phyloP scores from a whole-genome alignment of 2,113 vertebrate species.

The Apteryx mantelli region DNA sequence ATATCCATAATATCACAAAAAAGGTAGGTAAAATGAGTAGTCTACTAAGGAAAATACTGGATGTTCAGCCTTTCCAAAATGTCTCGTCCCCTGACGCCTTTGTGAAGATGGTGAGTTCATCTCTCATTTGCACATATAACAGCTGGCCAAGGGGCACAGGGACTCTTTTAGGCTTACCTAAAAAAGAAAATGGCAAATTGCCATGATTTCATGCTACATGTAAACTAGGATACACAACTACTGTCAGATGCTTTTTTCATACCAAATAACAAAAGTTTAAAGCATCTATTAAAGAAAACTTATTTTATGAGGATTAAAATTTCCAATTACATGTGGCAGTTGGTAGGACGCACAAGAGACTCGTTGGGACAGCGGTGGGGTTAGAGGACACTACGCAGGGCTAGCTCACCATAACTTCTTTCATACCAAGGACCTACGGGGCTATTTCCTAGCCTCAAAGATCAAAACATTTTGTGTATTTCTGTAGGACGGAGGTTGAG shows the following conservation, averaged over 20 bases:
- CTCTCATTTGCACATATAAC: neutral
- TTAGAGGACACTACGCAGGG: no score
- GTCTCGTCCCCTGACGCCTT: rapidly evolving
- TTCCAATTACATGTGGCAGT: rapidly evolving
- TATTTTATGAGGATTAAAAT: neutral
- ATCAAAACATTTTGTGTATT: neutral
- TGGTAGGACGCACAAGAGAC: rapidly evolving
- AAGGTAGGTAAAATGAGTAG: no score
- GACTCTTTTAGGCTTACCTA: neutral
- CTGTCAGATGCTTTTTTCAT: rapidly evolving
- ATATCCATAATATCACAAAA: no score
- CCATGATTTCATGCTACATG: rapidly evolving
- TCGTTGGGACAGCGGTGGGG: neutral
- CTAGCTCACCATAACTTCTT: rapidly evolving
- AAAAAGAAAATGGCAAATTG: neutral
- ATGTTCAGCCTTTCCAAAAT: neutral
- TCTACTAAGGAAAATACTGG: rapidly evolving
- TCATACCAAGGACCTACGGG: no score
- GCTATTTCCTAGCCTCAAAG: rapidly evolving
- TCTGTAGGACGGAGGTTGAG: neutral
- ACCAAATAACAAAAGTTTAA: rapidly evolving
- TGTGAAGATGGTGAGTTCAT: neutral
- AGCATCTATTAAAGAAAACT: neutral
- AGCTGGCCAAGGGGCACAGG: neutral
- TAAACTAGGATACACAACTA: neutral